A percentile compares a stretch with the other conserved stretches of the same genome.
Evolutionary conservation across 1,140 invertebrate species (phyloP).

Genomic region (Drosophila persimilis): DNA sequence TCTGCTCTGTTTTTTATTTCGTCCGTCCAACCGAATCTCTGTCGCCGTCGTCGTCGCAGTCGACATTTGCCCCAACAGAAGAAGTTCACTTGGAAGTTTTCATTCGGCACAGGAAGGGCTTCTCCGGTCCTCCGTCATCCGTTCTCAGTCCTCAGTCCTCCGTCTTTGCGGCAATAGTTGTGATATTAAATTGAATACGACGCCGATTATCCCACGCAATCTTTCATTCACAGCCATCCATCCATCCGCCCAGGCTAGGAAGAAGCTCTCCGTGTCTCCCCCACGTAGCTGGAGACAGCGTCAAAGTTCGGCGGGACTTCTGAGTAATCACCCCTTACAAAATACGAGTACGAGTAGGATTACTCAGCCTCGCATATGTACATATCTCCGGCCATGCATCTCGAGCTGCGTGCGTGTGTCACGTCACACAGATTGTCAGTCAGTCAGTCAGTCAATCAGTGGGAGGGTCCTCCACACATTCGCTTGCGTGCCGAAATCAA

Average conservation of each 20-base stretch:
- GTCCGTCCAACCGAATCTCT: slow-evolving; percentile 23
- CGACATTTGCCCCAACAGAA: slow-evolving; percentile 12
- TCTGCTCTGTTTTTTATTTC: no score
- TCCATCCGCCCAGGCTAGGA: slow-evolving; percentile 48
- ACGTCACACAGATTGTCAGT: slow-evolving; percentile 27
- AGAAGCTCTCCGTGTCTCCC: slow-evolving; percentile 48
- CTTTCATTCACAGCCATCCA: slow-evolving; percentile 69
- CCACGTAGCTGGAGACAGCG: slow-evolving; percentile 64
- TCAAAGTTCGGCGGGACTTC: slow-evolving; percentile 72
- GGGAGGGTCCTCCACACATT: not conserved
- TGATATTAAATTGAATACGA: slow-evolving; percentile 81
- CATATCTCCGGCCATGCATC: slow-evolving; percentile 61
- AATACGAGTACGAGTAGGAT: slow-evolving; percentile 51
- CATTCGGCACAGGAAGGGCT: slow-evolving; percentile 67
- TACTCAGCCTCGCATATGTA: slow-evolving; percentile 56
- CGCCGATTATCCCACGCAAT: slow-evolving; percentile 81
- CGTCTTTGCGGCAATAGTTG: slow-evolving; percentile 67
- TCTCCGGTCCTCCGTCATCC: slow-evolving; percentile 48
- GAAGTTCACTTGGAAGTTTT: slow-evolving; percentile 71
- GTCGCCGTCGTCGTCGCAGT: slow-evolving; percentile 7
- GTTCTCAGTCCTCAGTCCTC: not conserved
- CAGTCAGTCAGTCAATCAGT: not conserved
- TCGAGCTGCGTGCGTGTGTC: slow-evolving; percentile 49
- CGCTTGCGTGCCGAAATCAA: slow-evolving; percentile 70
- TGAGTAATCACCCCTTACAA: slow-evolving; percentile 39